Percentiles rank a stretch among this genome's conserved stretches.
Evolutionary conservation across 2,888 invertebrate genomes (phyloP).

Genomic region (Xestobium rufovillosum): DNA sequence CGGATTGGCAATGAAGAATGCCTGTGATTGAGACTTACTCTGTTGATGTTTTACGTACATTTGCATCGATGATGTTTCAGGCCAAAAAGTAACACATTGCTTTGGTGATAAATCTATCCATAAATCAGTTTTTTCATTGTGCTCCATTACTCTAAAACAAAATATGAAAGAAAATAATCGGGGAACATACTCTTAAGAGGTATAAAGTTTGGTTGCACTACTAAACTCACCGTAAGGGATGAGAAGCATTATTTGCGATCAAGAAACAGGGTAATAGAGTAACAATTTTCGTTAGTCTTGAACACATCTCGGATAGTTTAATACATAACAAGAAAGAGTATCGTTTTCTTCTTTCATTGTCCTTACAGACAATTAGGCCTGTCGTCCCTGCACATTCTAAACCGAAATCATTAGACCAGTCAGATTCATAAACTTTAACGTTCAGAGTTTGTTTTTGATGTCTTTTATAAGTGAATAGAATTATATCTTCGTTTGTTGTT

Average conservation of each 20-base stretch:
- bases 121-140: constrained; percentile 74
- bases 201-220: background rate
- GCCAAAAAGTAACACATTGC: constrained; percentile 72
- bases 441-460: constrained; percentile 48
- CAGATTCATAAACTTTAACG: constrained; percentile 54
- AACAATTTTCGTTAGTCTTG: constrained; percentile 69
- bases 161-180: background rate
- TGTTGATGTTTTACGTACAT: constrained; percentile 75
- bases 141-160: constrained; percentile 67
- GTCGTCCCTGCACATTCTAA: constrained; percentile 67
- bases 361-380: constrained; percentile 65
- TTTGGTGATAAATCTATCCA: constrained; percentile 69
- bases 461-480: constrained; percentile 59
- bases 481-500: constrained; percentile 51
- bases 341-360: constrained; percentile 61
- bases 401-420: constrained; percentile 57
- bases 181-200: constrained; percentile 34
- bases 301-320: constrained; percentile 62
- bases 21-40: constrained; percentile 67
- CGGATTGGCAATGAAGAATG: constrained; percentile 61
- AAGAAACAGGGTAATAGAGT: constrained; percentile 74
- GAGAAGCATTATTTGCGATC: constrained; percentile 63
- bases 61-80: constrained; percentile 69
- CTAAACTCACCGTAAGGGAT: constrained; percentile 37
- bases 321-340: constrained; percentile 65